Base-by-base conservation (phyloP, 2,113 vertebrate genomes). In the Chaetodon auriga region DNA sequence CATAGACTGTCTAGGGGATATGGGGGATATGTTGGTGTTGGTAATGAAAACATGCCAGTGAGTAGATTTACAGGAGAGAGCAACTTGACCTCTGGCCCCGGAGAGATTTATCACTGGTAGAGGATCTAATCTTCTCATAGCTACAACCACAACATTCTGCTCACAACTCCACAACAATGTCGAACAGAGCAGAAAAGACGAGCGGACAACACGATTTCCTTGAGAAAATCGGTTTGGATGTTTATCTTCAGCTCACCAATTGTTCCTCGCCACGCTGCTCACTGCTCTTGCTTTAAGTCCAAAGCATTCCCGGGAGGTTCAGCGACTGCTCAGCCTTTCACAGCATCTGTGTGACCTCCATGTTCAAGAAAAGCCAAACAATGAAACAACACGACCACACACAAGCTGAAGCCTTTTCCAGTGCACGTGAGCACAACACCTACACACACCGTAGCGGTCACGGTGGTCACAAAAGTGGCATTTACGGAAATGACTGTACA, bases 21-120 rank as follows among this genome's bases (percentile, higher is more conserved):
- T 69, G 78, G 79, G 82, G 87, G 78, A 90, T 75, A 87, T 88
- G 91, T 87, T 89, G 88, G 82, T 86, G 86, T 75, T 81, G 64
- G 87, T 92, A 92, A 93, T 94, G 91, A 94, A 94, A 94, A 93
- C 91, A 93, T 93, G 92, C 80, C 92, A 91, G 80, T 81, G 90
- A 91, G 89, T 85, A 93, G 92, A 94, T 94, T 93, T 94, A 94
- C 90, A 93, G 89, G 86, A 90, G 65, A 87, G 87, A 91, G 80
- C 87, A 94, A 89, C 92, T 93, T 93, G 91, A 93, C 91, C 91
- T 89, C 82, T 87, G 87, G 75, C 80, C 88, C 83, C 53, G 30
- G 3, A 76, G 58, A 84, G 85, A 92, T 91, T 89, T 88, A 90
- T 91, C 83, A 51, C 69, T 36, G 65, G 72, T 66, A 7, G 64